Base-by-base conservation (phyloP, 2,888 invertebrate genomes). In the Lordiphosa fenestrarum region DNA sequence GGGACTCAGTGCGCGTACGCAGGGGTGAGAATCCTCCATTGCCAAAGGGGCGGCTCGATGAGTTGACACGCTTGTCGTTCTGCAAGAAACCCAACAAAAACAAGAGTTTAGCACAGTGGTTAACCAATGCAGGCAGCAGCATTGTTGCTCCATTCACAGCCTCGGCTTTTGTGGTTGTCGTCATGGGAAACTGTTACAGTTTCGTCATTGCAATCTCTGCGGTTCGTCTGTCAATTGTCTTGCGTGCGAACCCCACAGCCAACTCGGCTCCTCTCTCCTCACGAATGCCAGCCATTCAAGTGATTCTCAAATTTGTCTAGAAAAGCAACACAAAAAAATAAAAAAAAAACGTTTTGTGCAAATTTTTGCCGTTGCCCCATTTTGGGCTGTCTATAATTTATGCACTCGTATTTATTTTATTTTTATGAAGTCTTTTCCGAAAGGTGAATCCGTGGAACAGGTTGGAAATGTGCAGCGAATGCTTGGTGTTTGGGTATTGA, bases 131-230 rank as follows among this genome's bases (percentile, higher is more conserved):
- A 48, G 52, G 53, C 46, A 48, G 52, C 46, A 48, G 52, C 46
- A 48, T 50, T 76, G 62, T 57, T 51, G 56, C 51, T 40, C 36
- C 60, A 49, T 75, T 78, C 76, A 63, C 69, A 74, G 72, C 78
- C 65, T 65, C 61, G 57, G 63, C 55, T 73, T 68, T 60, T 74
- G 69, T 66, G 75, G 63, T 68, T 82, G 63, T 52, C 69, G 80
- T 80, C 80, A 83, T 80, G 80, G 80, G 80, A 80, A 80, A 80
- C 77, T 85, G 80, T 76, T 80, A 84, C 68, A 80, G 64, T 80
- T 80, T 83, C 80, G 62, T 73, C 72, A 75, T 57, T 53, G 54
- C 65, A 73, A 62, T 80, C 74, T 62, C 61, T 76, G 76, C 50
- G 76, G 82, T 77, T 84, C 82, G 84, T 78, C 71, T 77, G 76